A percentile compares a stretch with the other conserved stretches of the same genome.
Conservation (phyloP, 2,797 vertebrate species). For the Pipistrellus kuhlii region DNA sequence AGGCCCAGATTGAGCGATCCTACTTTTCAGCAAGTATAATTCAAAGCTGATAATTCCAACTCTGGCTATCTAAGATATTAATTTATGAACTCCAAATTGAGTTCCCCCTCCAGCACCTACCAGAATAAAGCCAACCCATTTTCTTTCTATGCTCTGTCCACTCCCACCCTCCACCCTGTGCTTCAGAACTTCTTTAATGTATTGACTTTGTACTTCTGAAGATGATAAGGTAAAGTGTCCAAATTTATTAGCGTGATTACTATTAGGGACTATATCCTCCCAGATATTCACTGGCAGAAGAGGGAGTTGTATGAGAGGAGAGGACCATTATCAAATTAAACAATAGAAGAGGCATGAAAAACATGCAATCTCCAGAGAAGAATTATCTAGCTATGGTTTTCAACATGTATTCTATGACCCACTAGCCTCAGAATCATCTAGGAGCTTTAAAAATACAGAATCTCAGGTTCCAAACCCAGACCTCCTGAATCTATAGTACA, state of each 20-base stretch:
- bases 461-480: neutral
- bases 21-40: neutral
- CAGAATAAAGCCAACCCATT: neutral
- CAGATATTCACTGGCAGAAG: neutral
- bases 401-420: neutral
- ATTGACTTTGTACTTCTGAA: neutral
- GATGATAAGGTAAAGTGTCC: neutral
- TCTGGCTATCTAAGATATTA: neutral
- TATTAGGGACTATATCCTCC: neutral
- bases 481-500: neutral
- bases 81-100: slow-evolving; percentile 14
- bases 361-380: neutral
- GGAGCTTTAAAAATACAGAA: slow-evolving; percentile 21
- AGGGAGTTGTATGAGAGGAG: neutral
- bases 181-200: neutral
- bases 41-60: neutral
- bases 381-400: slow-evolving; percentile 32
- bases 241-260: neutral
- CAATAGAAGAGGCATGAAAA: neutral
- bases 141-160: neutral
- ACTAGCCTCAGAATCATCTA: neutral
- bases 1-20: neutral
- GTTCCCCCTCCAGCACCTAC: neutral
- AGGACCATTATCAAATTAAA: neutral
- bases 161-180: neutral